These are phyloP conservation scores for Rana temporaria DNA, from an alignment of 2,113 vertebrate species.

Conservation along the genomic window DNA sequence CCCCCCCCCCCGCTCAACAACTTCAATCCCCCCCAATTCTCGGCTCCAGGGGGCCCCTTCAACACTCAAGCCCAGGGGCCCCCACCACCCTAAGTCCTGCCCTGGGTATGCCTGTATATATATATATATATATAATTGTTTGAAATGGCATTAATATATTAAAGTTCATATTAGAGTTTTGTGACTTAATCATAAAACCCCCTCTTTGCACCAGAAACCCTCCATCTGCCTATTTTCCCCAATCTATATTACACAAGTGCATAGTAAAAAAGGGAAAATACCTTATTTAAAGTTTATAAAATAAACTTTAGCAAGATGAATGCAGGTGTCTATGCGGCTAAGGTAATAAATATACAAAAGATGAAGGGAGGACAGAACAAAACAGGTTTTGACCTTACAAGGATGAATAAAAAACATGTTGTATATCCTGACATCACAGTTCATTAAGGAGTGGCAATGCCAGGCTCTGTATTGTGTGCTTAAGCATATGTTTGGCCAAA, in stretches of 20 bases:
- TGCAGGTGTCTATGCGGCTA: constrained; percentile 25
- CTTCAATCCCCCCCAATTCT: too few relatives aligned
- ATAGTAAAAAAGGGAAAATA: neutral
- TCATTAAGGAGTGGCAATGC: constrained; percentile 54
- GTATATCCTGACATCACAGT: constrained; percentile 42
- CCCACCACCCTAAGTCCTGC: too few relatives aligned
- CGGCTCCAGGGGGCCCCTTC: too few relatives aligned
- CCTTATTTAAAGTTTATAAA: neutral
- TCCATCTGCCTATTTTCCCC: neutral
- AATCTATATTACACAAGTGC: neutral
- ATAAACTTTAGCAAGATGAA: constrained; percentile 21
- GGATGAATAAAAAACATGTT: constrained; percentile 12
- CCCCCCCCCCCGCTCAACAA: too few relatives aligned
- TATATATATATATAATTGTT: too few relatives aligned
- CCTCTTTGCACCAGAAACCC: neutral
- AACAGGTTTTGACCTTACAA: constrained; percentile 39
- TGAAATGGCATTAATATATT: too few relatives aligned
- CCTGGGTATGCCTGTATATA: too few relatives aligned
- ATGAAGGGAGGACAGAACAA: constrained; percentile 29
- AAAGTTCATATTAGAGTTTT: too few relatives aligned
- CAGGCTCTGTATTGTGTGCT: constrained; percentile 22
- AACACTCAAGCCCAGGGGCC: too few relatives aligned
- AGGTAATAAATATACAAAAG: constrained; percentile 12
- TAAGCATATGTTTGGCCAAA: constrained; percentile 53
- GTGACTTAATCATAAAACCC: too few relatives aligned